phyloP scores from a whole-genome alignment of 2,113 vertebrate genomes.

The Planiliza haematocheilus region DNA sequence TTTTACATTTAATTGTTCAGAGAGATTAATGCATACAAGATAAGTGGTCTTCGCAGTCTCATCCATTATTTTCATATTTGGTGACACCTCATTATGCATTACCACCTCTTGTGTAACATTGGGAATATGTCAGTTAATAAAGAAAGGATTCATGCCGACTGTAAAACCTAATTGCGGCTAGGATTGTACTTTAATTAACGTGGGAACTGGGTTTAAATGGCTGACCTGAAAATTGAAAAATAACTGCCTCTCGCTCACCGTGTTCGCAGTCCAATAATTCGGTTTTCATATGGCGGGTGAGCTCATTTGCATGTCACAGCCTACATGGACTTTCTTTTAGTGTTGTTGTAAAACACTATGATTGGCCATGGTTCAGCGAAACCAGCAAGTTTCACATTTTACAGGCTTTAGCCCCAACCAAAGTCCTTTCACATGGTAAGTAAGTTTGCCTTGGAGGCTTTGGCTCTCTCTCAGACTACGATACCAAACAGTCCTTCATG shows the following conservation, averaged over 20 bases:
- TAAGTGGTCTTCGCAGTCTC: neutral
- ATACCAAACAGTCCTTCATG: conserved; percentile 48
- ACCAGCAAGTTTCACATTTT: conserved; percentile 13
- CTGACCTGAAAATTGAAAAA: conserved; percentile 9
- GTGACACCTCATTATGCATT: neutral
- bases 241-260: neutral
- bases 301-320: neutral
- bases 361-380: conserved; percentile 4
- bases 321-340: neutral
- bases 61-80: conserved; percentile 21
- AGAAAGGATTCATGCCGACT: neutral
- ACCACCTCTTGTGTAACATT: neutral
- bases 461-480: conserved; percentile 31
- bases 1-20: neutral
- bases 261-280: neutral
- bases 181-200: neutral
- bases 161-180: neutral
- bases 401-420: neutral
- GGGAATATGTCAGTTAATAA: conserved; percentile 1
- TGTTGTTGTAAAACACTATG: neutral
- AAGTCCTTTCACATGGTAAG: conserved; percentile 28
- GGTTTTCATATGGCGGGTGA: conserved; percentile 19
- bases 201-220: neutral
- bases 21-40: conserved; percentile 7
- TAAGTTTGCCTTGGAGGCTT: conserved; percentile 45